These are phyloP conservation scores for Aurelia sp. DNA, from an alignment of 30 jellyfish, hydroid and myxozoan species.

Conservation along the genomic window DNA sequence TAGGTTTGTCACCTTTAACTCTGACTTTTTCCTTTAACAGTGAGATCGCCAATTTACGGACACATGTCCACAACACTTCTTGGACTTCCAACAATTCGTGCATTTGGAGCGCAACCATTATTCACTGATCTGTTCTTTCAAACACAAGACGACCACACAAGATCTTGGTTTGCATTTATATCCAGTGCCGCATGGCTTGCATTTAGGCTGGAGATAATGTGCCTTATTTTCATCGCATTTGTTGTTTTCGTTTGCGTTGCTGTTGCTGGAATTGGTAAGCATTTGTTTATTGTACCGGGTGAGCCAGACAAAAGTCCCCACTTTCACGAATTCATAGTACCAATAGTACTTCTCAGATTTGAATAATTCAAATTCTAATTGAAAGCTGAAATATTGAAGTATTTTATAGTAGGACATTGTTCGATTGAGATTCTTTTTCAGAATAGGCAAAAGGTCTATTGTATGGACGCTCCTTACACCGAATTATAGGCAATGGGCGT, in stretches of 20 bases:
- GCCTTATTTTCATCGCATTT: slow-evolving; percentile 51
- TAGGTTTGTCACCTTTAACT: neutral
- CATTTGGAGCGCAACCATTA: slow-evolving; percentile 81
- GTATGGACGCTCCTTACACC: too few species aligned
- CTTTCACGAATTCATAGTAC: too few species aligned
- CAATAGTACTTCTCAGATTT: too few species aligned
- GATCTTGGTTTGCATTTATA: slow-evolving; percentile 81
- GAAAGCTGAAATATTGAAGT: too few species aligned
- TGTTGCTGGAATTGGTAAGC: slow-evolving; percentile 70
- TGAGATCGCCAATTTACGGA: slow-evolving; percentile 92
- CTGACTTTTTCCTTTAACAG: slow-evolving; percentile 28
- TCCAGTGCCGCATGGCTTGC: slow-evolving; percentile 87
- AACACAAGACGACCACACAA: slow-evolving; percentile 88
- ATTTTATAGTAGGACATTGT: too few species aligned
- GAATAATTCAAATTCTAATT: too few species aligned
- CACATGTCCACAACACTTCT: slow-evolving; percentile 93
- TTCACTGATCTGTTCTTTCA: slow-evolving; percentile 75
- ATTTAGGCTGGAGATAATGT: slow-evolving; percentile 75
- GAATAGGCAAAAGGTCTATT: too few species aligned
- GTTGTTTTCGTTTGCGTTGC: slow-evolving; percentile 63
- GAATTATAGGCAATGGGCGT: too few species aligned
- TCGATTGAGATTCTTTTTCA: too few species aligned
- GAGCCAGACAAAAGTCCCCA: too few species aligned
- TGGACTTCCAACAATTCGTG: slow-evolving; percentile 96
- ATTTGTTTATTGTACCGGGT: neutral